phyloP scores from a whole-genome alignment of 2,888 invertebrate species.

The Tetramorium bicarinatum region DNA sequence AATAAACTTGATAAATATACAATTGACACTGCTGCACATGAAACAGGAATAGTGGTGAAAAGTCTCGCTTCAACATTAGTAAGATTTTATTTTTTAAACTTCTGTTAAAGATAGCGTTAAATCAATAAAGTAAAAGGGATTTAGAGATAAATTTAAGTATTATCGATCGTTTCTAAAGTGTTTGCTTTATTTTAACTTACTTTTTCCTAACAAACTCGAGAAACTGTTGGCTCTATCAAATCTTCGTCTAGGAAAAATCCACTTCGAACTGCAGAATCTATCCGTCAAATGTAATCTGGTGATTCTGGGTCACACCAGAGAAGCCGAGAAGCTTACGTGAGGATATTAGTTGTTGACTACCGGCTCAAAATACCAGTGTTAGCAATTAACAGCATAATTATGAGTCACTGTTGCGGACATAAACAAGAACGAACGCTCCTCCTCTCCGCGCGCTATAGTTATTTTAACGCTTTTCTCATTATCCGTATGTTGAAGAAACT shows the following conservation, averaged over 20 bases:
- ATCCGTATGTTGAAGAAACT: constrained; percentile 35
- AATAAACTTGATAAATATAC: neutral
- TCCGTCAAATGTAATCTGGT: neutral
- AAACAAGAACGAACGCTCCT: neutral
- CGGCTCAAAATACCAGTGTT: constrained; percentile 28
- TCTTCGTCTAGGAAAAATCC: neutral
- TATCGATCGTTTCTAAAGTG: neutral
- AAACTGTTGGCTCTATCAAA: neutral
- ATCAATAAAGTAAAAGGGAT: neutral
- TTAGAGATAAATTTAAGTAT: neutral
- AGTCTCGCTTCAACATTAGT: neutral
- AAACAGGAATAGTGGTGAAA: neutral
- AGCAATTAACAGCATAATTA: constrained; percentile 41
- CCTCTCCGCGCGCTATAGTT: neutral
- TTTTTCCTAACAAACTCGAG: neutral
- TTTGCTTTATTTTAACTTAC: neutral
- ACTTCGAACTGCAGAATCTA: neutral
- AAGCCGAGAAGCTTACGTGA: neutral
- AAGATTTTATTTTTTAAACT: neutral
- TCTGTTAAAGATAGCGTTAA: neutral
- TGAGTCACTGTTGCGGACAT: constrained; percentile 16
- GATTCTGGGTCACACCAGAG: constrained; percentile 17
- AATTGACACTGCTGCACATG: neutral
- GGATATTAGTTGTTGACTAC: constrained; percentile 34
- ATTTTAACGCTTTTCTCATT: constrained; percentile 49